A percentile compares a stretch with the other conserved stretches of the same genome.
Conservation (phyloP, 1,140 invertebrate genomes). For the Homarus americanus region DNA sequence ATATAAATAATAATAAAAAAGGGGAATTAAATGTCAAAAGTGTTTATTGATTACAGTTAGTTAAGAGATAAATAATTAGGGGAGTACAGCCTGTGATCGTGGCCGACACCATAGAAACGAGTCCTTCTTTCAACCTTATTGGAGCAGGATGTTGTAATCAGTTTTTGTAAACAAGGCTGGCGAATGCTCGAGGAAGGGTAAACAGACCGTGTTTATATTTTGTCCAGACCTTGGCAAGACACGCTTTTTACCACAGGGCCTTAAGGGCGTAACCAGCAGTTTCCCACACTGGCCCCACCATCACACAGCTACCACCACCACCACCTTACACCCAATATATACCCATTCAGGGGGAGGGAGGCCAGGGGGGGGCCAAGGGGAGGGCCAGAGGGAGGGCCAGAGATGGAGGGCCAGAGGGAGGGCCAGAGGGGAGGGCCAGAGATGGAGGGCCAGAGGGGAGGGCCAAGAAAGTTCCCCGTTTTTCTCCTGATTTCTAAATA, state of each 20-base stretch:
- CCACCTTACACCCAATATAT: not conserved
- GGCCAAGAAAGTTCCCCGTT: too few species aligned
- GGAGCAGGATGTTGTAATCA: slow-evolving; percentile 68
- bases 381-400: too few species aligned
- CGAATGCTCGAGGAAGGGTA: slow-evolving; percentile 59
- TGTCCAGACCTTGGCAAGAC: slow-evolving; percentile 66
- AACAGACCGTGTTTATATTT: slow-evolving; percentile 70
- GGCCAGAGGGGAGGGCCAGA: too few species aligned
- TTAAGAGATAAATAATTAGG: too few species aligned
- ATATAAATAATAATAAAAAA: too few species aligned
- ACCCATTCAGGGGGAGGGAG: too few species aligned
- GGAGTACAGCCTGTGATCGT: slow-evolving; percentile 20
- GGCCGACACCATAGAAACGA: slow-evolving; percentile 18
- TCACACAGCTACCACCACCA: not conserved
- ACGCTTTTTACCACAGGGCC: slow-evolving; percentile 52
- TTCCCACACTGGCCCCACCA: not conserved
- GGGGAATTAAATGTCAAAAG: too few species aligned
- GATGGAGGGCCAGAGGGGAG: too few species aligned
- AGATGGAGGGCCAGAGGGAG: too few species aligned
- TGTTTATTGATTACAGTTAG: too few species aligned
- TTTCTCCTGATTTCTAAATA: not conserved
- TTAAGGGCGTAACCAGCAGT: slow-evolving; percentile 39
- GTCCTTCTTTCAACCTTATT: slow-evolving; percentile 7
- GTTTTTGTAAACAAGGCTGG: slow-evolving; percentile 68
- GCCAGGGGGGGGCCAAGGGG: too few species aligned